Percentiles rank a stretch among this genome's conserved stretches.
Evolutionary conservation across 2,888 invertebrate genomes (phyloP).

Genomic region (Metalampra italica): DNA sequence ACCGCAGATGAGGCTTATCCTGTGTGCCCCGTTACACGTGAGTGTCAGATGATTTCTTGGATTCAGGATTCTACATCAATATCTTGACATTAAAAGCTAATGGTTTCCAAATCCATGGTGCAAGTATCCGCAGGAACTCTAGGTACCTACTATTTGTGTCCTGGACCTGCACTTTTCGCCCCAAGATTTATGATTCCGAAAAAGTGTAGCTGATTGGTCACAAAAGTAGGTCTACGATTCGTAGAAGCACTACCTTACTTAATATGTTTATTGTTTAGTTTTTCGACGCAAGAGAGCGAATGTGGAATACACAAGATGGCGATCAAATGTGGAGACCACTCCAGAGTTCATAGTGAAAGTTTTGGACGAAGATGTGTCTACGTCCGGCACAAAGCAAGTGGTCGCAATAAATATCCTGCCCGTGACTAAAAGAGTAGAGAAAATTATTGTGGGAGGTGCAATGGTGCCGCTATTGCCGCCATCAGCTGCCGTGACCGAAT

Average conservation of each 20-base stretch:
- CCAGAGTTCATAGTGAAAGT: constrained; percentile 68
- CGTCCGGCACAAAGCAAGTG: constrained; percentile 33
- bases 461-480: constrained; percentile 36
- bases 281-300: constrained; percentile 53
- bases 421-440: constrained; percentile 36
- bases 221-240: background rate
- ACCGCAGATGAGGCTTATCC: constrained; percentile 38
- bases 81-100: background rate
- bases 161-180: too few species aligned
- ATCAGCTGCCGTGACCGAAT: constrained; percentile 18
- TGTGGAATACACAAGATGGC: constrained; percentile 63
- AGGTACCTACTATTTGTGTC: too few species aligned
- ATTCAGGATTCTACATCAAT: background rate
- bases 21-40: constrained; percentile 48
- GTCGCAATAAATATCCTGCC: constrained; percentile 58
- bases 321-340: constrained; percentile 42
- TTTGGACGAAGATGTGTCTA: constrained; percentile 57
- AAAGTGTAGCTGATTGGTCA: background rate
- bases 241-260: too few species aligned
- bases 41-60: constrained; percentile 22
- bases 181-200: background rate
- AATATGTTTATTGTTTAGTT: constrained; percentile 25
- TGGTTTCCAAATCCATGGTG: too few species aligned
- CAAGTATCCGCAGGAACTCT: too few species aligned
- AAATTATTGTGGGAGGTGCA: constrained; percentile 58